Evolutionary conservation across 2,113 vertebrate species (phyloP).

Genomic region (Paralichthys olivaceus): DNA sequence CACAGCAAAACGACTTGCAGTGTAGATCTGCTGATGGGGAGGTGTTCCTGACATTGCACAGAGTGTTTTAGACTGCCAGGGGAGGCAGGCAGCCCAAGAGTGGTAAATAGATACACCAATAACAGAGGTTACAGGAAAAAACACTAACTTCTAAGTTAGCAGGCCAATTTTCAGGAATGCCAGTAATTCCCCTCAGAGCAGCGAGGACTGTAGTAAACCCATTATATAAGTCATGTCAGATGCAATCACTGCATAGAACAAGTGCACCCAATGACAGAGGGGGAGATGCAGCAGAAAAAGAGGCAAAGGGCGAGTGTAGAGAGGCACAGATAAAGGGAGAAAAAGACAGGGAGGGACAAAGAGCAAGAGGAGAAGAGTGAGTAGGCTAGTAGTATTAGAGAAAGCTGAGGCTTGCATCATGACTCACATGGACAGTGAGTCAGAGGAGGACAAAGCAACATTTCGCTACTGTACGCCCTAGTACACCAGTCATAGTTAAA

Average conservation of each 20-base stretch:
- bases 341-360: constrained; percentile 25
- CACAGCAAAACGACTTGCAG: constrained; percentile 56
- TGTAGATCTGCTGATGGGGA: constrained; percentile 50
- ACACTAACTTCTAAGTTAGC: constrained; percentile 33
- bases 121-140: constrained; percentile 31
- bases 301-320: constrained; percentile 47
- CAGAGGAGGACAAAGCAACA: constrained; percentile 32
- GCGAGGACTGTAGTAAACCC: constrained; percentile 41
- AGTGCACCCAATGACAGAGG: constrained; percentile 20
- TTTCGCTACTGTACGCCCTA: constrained; percentile 1
- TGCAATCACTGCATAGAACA: constrained; percentile 49
- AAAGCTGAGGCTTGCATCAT: constrained; percentile 34
- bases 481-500: not conserved
- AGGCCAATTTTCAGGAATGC: constrained; percentile 65
- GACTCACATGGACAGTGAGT: constrained; percentile 50
- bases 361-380: constrained; percentile 50
- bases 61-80: constrained; percentile 56
- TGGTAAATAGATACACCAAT: constrained; percentile 68
- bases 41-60: constrained; percentile 61
- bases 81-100: constrained; percentile 58
- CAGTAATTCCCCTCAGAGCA: constrained; percentile 51
- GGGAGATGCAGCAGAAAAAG: constrained; percentile 33
- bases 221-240: constrained; percentile 71
- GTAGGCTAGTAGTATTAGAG: constrained; percentile 43
- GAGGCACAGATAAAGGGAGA: constrained; percentile 33